A percentile compares a stretch with the other conserved stretches of the same genome.
phyloP scores from a whole-genome alignment of 1,140 invertebrate genomes.

The Caerostris extrusa region DNA sequence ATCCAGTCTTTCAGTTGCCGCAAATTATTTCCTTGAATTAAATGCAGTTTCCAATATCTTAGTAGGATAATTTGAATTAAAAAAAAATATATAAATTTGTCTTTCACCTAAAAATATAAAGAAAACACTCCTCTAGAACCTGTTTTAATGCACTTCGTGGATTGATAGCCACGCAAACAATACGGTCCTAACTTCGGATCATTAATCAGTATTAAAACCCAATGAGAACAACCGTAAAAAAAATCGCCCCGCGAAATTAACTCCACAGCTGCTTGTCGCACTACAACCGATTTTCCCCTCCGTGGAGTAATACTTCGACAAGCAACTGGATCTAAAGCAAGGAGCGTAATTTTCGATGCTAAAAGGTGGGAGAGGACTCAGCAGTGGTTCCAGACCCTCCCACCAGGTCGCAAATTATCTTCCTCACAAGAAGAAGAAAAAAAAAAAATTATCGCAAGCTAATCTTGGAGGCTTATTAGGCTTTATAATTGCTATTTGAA shows the following conservation, averaged over 20 bases:
- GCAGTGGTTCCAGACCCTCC: conserved; percentile 69
- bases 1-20: too few relatives aligned
- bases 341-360: conserved; percentile 28
- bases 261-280: conserved; percentile 66
- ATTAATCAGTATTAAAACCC: conserved; percentile 76
- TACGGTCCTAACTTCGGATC: conserved; percentile 26
- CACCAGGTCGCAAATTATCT: conserved; percentile 76
- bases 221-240: conserved; percentile 68
- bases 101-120: neutral
- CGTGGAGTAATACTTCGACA: conserved; percentile 28
- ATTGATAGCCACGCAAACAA: conserved; percentile 73
- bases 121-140: conserved; percentile 33
- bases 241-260: conserved; percentile 73
- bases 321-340: conserved; percentile 37
- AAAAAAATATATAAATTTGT: neutral
- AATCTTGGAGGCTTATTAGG: conserved; percentile 76
- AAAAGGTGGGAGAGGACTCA: conserved; percentile 74
- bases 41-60: too few relatives aligned
- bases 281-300: conserved; percentile 15
- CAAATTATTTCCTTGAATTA: too few relatives aligned
- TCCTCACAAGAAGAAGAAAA: conserved; percentile 30
- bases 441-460: conserved; percentile 75
- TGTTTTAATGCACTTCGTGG: conserved; percentile 59
- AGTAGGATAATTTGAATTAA: too few relatives aligned
- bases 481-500: conserved; percentile 76